phyloP scores from a whole-genome alignment of 1,140 invertebrate species.

The Heterodera carotae region DNA sequence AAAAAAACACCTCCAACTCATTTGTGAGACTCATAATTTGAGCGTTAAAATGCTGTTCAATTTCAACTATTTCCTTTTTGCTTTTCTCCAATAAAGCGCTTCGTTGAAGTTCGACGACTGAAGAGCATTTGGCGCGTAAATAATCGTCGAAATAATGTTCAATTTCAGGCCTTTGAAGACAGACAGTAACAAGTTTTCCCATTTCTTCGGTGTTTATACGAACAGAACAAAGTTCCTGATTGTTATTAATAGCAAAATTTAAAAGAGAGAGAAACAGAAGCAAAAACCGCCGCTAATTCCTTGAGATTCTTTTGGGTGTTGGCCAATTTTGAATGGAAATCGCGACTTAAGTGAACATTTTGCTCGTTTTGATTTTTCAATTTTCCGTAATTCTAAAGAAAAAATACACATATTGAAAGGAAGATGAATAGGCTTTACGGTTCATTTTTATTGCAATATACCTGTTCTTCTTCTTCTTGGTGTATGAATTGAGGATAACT shows the following conservation, averaged over 20 bases:
- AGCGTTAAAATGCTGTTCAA: constrained; percentile 3
- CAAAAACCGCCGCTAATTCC: constrained; percentile 13
- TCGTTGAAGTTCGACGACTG: background rate
- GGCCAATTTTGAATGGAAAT: constrained; percentile 1
- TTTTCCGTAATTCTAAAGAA: background rate
- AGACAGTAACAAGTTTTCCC: background rate
- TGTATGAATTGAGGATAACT: background rate
- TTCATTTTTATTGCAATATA: background rate
- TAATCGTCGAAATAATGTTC: background rate
- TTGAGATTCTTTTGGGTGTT: constrained; percentile 18
- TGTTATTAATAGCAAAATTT: background rate
- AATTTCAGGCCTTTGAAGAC: background rate
- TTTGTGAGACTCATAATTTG: constrained; percentile 3
- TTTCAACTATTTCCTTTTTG: background rate
- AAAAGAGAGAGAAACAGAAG: background rate
- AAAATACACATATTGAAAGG: background rate
- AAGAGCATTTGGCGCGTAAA: constrained; percentile 2
- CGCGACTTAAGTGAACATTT: background rate
- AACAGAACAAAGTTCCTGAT: constrained; percentile 15
- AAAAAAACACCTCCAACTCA: constrained; percentile 24
- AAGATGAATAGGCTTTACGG: too few relatives aligned
- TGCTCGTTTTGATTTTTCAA: background rate
- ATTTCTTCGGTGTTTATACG: constrained; percentile 6
- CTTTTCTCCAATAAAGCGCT: background rate
- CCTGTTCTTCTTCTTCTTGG: constrained; percentile 15